These are phyloP conservation scores for Bombylius major DNA, from an alignment of 2,888 invertebrate genomes.

Conservation along the genomic window DNA sequence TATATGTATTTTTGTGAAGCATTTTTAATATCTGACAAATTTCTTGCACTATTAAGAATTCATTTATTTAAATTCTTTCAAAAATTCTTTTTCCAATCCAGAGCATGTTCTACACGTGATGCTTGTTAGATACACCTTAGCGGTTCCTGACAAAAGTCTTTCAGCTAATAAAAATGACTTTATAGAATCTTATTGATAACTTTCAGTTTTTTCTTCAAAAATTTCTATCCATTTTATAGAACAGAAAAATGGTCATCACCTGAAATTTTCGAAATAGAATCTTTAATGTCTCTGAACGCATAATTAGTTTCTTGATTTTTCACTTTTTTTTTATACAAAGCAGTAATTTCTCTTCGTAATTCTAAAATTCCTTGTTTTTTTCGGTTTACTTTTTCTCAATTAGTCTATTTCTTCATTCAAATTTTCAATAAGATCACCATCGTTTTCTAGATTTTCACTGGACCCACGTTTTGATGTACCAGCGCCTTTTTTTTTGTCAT, in stretches of 20 bases:
- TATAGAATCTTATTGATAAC: slow-evolving; percentile 5
- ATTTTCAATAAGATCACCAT: no score
- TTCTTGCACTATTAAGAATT: slow-evolving; percentile 3
- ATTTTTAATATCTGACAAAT: slow-evolving; percentile 3
- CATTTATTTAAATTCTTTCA: slow-evolving; percentile 9
- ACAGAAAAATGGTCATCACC: slow-evolving; percentile 12
- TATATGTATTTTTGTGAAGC: slow-evolving; percentile 4
- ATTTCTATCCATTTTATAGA: slow-evolving; percentile 6
- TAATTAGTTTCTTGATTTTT: background rate
- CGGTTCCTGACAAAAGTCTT: slow-evolving; percentile 5
- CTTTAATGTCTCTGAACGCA: slow-evolving; percentile 8
- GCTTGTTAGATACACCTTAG: slow-evolving; percentile 6
- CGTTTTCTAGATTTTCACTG: no score
- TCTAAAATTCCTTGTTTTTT: slow-evolving; percentile 4
- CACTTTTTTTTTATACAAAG: no score
- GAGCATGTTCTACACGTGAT: slow-evolving; percentile 3
- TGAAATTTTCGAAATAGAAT: slow-evolving; percentile 7
- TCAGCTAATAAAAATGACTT: slow-evolving; percentile 7
- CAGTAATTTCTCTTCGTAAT: slow-evolving; percentile 5
- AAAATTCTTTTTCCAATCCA: slow-evolving; percentile 6
- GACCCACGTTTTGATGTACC: no score
- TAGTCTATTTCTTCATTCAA: no score
- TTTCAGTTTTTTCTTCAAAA: slow-evolving; percentile 7
- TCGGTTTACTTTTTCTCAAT: slow-evolving; percentile 1
- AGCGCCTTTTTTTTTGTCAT: no score